These are phyloP conservation scores for Ceratothoa steindachneri DNA, from an alignment of 2,888 invertebrate genomes.

Conservation along the genomic window DNA sequence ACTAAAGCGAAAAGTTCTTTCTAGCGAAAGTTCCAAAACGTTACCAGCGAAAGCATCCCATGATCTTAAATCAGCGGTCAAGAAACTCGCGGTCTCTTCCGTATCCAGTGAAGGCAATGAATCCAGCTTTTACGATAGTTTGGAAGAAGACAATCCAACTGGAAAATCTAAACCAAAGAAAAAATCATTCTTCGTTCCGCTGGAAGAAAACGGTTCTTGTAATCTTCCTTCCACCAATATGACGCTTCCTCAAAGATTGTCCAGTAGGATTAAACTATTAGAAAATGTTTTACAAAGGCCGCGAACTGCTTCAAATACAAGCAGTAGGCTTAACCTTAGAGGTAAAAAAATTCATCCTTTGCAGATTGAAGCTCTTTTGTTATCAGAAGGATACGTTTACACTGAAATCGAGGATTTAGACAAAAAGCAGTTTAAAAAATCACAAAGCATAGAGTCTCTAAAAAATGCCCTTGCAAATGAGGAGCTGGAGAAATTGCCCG, in stretches of 20 bases:
- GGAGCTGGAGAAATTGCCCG: neutral
- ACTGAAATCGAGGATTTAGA: neutral
- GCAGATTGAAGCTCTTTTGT: neutral
- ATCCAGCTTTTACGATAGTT: slow-evolving; percentile 18
- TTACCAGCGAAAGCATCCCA: neutral
- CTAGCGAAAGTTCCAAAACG: neutral
- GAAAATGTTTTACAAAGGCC: neutral
- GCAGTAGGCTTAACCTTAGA: neutral
- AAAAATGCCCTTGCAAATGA: neutral
- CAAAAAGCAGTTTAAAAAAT: neutral
- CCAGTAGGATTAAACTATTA: neutral
- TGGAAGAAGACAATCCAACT: slow-evolving; percentile 16
- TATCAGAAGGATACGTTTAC: neutral
- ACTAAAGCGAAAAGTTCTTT: neutral
- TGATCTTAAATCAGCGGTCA: neutral
- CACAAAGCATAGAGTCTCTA: neutral
- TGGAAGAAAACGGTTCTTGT: neutral
- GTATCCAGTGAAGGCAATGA: neutral
- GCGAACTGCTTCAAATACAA: neutral
- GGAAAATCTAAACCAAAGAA: neutral
- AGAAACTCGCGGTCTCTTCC: no score
- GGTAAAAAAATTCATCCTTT: neutral
- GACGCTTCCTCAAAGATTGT: slow-evolving; percentile 10
- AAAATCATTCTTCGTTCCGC: neutral
- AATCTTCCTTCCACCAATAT: neutral